These are phyloP conservation scores for Portevinia maculata DNA, from an alignment of 2,888 invertebrate genomes.

Conservation along the genomic window DNA sequence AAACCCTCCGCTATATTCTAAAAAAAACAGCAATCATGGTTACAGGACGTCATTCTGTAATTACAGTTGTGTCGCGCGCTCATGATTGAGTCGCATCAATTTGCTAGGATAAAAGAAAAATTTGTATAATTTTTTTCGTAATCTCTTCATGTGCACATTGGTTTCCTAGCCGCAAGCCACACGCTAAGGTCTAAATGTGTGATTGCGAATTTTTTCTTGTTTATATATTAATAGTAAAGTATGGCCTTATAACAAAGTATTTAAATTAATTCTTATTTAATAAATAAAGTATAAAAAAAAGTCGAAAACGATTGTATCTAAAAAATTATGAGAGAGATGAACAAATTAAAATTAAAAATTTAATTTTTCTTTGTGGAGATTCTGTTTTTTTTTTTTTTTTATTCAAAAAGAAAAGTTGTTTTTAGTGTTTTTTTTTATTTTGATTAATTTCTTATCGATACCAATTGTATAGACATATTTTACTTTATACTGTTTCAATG, in stretches of 20 bases:
- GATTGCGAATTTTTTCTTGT: conserved; percentile 42
- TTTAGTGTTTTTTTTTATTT: conserved; percentile 45
- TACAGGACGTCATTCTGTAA: conserved; percentile 11
- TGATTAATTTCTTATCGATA: conserved; percentile 58
- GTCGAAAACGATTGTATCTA: conserved; percentile 31
- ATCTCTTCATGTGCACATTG: conserved; percentile 53
- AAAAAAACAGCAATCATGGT: conserved; percentile 25
- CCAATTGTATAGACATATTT: conserved; percentile 65
- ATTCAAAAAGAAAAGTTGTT: conserved; percentile 26
- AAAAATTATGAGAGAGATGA: conserved; percentile 27
- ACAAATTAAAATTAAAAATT: conserved; percentile 42
- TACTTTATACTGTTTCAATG: conserved; percentile 68
- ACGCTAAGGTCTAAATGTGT: conserved; percentile 52
- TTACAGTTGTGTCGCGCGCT: conserved; percentile 34
- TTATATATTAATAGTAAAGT: conserved; percentile 65
- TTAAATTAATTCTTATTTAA: conserved; percentile 72
- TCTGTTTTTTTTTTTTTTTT: conserved; percentile 45
- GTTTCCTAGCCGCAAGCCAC: conserved; percentile 27
- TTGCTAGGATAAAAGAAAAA: conserved; percentile 39
- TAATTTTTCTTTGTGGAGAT: conserved; percentile 45
- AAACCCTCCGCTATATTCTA: conserved; percentile 18
- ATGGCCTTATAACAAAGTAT: conserved; percentile 75
- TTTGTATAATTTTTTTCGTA: conserved; percentile 44
- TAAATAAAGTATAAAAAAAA: conserved; percentile 28
- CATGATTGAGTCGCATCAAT: conserved; percentile 32